phyloP scores from a whole-genome alignment of 2,888 invertebrate species.

The Dinocampus coccinellae region DNA sequence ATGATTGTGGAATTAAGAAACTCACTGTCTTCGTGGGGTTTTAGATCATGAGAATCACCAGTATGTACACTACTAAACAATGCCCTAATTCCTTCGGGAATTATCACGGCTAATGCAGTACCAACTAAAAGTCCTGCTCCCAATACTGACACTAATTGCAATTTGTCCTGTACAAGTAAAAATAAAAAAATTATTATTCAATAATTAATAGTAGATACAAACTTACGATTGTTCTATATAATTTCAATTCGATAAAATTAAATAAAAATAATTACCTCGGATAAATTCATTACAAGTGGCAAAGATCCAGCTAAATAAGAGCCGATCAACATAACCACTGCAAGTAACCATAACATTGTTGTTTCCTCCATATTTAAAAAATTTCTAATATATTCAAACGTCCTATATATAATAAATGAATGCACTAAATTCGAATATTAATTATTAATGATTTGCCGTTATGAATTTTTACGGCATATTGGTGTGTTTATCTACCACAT shows the following conservation, averaged over 20 bases:
- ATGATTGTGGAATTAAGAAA: background rate
- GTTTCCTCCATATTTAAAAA: conserved; percentile 82
- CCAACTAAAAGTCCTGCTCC: conserved; percentile 98
- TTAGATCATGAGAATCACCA: conserved; percentile 19
- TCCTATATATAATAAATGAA: background rate
- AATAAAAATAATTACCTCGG: conserved; percentile 79
- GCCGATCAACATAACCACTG: conserved; percentile 94
- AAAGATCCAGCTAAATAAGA: conserved; percentile 96
- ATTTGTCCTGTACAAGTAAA: conserved; percentile 80
- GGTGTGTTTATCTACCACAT: conserved; percentile 24
- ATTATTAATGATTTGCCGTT: background rate
- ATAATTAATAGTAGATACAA: conserved; percentile 23
- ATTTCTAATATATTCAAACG: background rate
- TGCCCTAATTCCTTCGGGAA: conserved; percentile 97
- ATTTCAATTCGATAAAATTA: conserved; percentile 5
- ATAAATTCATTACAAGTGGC: conserved; percentile 92
- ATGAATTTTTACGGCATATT: conserved; percentile 9
- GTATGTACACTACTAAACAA: conserved; percentile 70
- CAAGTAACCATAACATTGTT: conserved; percentile 84
- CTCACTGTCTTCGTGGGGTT: conserved; percentile 36
- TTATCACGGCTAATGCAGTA: conserved; percentile 96
- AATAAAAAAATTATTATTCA: background rate
- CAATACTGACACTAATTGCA: conserved; percentile 93
- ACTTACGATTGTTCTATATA: conserved; percentile 4
- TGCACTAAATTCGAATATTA: background rate